Base-by-base conservation (phyloP, 1,140 invertebrate species). In the Drosophila sulfurigaster region DNA sequence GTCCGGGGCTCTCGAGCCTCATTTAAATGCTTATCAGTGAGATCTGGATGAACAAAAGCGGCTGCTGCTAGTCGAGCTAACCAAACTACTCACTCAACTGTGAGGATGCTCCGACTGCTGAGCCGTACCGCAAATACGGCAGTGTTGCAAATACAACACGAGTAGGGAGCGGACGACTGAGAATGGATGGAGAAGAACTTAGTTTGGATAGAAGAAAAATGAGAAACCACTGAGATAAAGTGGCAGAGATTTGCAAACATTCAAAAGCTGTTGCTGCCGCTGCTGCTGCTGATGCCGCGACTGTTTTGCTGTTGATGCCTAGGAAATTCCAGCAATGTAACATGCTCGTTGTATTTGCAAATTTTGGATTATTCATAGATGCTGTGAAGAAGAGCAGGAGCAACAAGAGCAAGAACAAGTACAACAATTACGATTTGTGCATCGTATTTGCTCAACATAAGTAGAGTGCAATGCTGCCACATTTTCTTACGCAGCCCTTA, bases 11-110 rank as follows among this genome's bases (percentile, higher is more conserved):
- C 51, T 59, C 25, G 70, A 87, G 75, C 75, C 82, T 91, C 87
- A 91, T 91, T 91, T 91, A 91, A 91, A 91, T 91, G 82, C 82
- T 91, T 91, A 91, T 91, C 87, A 87, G 75, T 79, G 72, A 58
- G 70, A 91, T 91, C 87, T 89, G 82, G 78, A 91, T 87, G 88
- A 91, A 91, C 87, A 91, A 91, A 90, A 90, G 87, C 82, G 80
- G 72, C 74, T 79, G 79, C 74, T 82, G 71, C 75, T 38, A 38
- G 35, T 67, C 38, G 57, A 78, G 35, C 81, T 66, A 81, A 81
- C 78, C 82, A 85, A 85, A 85, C 78, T 83, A 89, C 85, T 85
- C 78, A 88, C 85, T 88, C 85, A 89, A 79, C 68, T 63, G 57
- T 54, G 49, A 59, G 62, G 72, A 70, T 46, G 57, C 72, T 64